Percentiles rank a stretch among this genome's conserved stretches.
These are phyloP conservation scores for Heliconius sara DNA, from an alignment of 2,888 invertebrate species.

Conservation along the genomic window DNA sequence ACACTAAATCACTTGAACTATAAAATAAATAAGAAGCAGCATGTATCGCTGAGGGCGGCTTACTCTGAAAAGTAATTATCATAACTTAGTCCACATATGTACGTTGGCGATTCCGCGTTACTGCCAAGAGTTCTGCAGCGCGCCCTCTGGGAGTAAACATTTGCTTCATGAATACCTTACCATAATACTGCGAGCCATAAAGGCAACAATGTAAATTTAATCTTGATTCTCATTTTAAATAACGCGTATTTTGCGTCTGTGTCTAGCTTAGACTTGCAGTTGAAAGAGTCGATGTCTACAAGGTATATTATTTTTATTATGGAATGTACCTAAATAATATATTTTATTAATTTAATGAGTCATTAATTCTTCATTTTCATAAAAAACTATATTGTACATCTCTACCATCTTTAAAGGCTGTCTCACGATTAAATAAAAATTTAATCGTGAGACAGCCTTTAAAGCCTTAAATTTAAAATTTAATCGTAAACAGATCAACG, in stretches of 20 bases:
- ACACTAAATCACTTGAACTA: not conserved
- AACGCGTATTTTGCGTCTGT: constrained; percentile 57
- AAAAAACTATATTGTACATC: not conserved
- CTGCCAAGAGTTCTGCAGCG: constrained; percentile 57
- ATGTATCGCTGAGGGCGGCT: constrained; percentile 59
- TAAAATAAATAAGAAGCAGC: constrained; percentile 32
- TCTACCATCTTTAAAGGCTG: not conserved
- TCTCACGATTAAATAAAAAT: constrained; percentile 41
- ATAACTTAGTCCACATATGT: constrained; percentile 69
- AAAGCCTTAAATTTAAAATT: constrained; percentile 39
- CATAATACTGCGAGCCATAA: constrained; percentile 69
- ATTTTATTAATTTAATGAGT: not conserved
- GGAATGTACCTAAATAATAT: not conserved
- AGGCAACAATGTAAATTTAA: constrained; percentile 80
- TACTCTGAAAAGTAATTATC: constrained; percentile 75
- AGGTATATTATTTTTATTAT: constrained; percentile 23
- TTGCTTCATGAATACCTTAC: constrained; percentile 80
- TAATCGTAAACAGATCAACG: constrained; percentile 31
- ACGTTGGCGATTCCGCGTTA: constrained; percentile 64
- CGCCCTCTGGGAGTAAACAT: constrained; percentile 72
- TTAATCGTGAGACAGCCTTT: no score
- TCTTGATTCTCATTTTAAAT: constrained; percentile 71
- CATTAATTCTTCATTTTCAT: not conserved
- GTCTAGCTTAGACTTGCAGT: constrained; percentile 43
- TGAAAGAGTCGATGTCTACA: not conserved